These are phyloP conservation scores for Clarias platycephalus DNA, from an alignment of 2,797 vertebrate species.

Conservation along the genomic window DNA sequence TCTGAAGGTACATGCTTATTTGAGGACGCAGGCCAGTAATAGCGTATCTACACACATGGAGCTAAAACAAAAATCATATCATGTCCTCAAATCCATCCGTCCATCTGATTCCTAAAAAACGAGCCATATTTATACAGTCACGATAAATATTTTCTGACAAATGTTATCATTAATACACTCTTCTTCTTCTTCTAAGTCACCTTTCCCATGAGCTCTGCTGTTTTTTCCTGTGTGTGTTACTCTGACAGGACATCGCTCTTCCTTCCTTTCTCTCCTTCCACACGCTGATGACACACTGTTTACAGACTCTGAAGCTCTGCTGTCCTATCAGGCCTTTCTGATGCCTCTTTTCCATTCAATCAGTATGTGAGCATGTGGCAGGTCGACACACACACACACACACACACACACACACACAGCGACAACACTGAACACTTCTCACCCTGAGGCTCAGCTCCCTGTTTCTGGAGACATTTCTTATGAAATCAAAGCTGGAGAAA, in stretches of 20 bases:
- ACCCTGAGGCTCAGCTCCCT: slow-evolving; percentile 10
- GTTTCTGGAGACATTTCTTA: neutral
- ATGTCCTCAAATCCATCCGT: neutral
- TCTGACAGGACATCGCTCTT: slow-evolving; percentile 65
- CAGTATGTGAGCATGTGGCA: slow-evolving; percentile 61
- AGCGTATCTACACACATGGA: neutral
- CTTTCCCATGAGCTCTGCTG: slow-evolving; percentile 59
- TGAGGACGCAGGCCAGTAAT: neutral
- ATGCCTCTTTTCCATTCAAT: slow-evolving; percentile 71
- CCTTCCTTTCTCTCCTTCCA: slow-evolving; percentile 59
- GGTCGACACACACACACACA: slow-evolving; percentile 53
- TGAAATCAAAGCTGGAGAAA: slow-evolving; percentile 36
- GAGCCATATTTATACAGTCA: neutral
- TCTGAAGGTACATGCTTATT: neutral
- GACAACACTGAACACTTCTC: slow-evolving; percentile 21
- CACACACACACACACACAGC: neutral
- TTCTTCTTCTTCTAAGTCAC: too few species aligned
- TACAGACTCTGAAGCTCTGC: slow-evolving; percentile 69
- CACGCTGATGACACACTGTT: slow-evolving; percentile 76
- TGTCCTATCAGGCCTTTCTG: slow-evolving; percentile 67
- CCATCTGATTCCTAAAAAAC: neutral
- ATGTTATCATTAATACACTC: neutral
- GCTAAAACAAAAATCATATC: neutral
- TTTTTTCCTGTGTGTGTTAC: slow-evolving; percentile 67
- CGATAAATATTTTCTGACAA: neutral